Conservation (phyloP, 1,140 invertebrate species). For the Gerris buenoi region DNA sequence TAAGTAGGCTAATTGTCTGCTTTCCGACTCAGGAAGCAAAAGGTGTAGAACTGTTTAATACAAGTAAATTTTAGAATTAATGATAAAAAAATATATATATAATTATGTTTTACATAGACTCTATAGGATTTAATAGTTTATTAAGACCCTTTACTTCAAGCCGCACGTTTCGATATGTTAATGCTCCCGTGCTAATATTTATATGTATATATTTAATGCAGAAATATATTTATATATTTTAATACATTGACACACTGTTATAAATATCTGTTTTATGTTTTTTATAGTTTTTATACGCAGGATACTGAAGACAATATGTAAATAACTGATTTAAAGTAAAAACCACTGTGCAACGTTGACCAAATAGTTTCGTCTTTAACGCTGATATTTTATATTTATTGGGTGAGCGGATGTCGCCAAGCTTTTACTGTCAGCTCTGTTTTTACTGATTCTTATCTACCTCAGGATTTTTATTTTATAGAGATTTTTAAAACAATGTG, state of each 20-base stretch:
- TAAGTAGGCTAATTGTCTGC: not conserved
- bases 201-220: conserved; percentile 10
- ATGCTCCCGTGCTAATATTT: conserved; percentile 5
- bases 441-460: too few species aligned
- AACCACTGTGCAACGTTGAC: conserved; percentile 10
- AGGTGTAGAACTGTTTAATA: too few species aligned
- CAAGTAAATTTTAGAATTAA: conserved; percentile 1
- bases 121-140: not conserved
- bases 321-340: not conserved
- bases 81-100: not conserved
- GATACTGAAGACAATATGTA: conserved; percentile 15
- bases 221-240: conserved; percentile 17
- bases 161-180: not conserved
- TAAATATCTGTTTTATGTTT: conserved; percentile 18
- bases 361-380: conserved; percentile 9
- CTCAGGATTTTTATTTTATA: too few species aligned
- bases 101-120: not conserved
- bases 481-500: too few species aligned
- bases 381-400: too few species aligned
- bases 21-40: not conserved
- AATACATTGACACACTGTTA: conserved; percentile 9
- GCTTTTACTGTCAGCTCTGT: too few species aligned
- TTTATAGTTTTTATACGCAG: conserved; percentile 16
- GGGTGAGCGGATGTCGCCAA: too few species aligned
- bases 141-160: not conserved